A percentile compares a stretch with the other conserved stretches of the same genome.
Conservation (phyloP, 2,113 vertebrate genomes). For the Halichoerus grypus region DNA sequence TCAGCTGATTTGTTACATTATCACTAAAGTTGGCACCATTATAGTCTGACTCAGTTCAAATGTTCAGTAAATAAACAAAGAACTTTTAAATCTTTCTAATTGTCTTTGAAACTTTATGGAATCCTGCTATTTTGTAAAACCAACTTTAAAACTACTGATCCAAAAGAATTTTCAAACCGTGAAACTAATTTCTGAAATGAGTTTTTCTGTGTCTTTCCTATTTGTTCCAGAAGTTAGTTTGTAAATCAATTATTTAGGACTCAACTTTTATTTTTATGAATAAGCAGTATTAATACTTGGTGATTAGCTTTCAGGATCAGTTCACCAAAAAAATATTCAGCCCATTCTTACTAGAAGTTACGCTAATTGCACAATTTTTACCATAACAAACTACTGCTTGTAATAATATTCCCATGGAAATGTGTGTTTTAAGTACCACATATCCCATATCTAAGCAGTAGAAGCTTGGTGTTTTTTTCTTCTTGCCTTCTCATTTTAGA, state of each 20-base stretch:
- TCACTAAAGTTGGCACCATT: conserved; percentile 29
- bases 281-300: not conserved
- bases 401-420: not conserved
- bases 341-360: conserved; percentile 38
- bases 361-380: not conserved
- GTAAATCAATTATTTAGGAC: not conserved
- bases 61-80: conserved; percentile 36
- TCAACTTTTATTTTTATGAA: not conserved
- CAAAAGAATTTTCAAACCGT: conserved; percentile 52
- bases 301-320: conserved; percentile 12
- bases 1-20: conserved; percentile 38
- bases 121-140: not conserved
- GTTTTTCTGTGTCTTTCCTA: conserved; percentile 32
- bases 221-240: conserved; percentile 40
- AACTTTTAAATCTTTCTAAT: conserved; percentile 12
- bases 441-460: not conserved
- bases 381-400: not conserved
- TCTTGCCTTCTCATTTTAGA: not conserved
- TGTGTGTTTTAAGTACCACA: not conserved
- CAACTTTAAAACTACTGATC: conserved; percentile 31
- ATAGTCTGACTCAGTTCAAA: not conserved
- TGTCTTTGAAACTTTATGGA: conserved; percentile 44
- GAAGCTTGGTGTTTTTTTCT: not conserved
- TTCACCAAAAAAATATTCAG: not conserved
- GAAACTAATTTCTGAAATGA: conserved; percentile 37